Base-by-base conservation (phyloP, 1,140 invertebrate genomes). In the Zelostemma sp. region DNA sequence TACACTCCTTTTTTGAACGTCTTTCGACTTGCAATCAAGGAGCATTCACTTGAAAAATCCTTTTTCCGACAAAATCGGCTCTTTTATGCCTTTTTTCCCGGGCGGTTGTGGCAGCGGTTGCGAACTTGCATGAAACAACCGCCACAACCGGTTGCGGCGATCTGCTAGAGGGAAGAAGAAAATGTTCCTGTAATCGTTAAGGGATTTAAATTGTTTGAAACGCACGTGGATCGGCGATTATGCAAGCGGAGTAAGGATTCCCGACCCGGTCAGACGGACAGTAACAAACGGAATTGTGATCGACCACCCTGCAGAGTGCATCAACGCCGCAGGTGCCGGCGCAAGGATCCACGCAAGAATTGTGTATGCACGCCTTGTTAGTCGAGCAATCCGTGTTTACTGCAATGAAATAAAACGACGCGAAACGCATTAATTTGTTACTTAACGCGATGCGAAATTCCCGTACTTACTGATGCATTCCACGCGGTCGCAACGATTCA, bases 251-350 rank as follows among this genome's bases (percentile, higher is more conserved):
- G 16, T 89, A 86, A 8, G 91, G 90, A 81, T 91, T 87, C 5
- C 91, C 91, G 0, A 87, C 86, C 73, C 88, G 88, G 18, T 90
- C 91, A 11, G 89, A 75, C 6, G 89, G 88, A 77, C 91, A 93
- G 35, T 85, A 85, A 75, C 91, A 92, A 5, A 88, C 86, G 0
- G 90, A 88, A 21, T 89, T 80, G 60, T 92, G 90, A 68, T 90
- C 89, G 25, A 86, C 82, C 0, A 86, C 86, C 47, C 84, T 82
- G 69, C 91, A 93, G 4, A 89, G 72, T 0, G 91, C 89, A 70
- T 91, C 91, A 0, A 85, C 58, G 1, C 90, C 90, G 66, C 90
- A 92, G n/a, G n/a, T n/a, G n/a, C n/a, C n/a, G n/a, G n/a, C n/a
- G n/a, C n/a, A n/a, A n/a, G n/a, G n/a, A n/a, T n/a, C n/a, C n/a